These are phyloP conservation scores for Pristionchus mayeri DNA, from an alignment of 2,888 invertebrate species.

Conservation along the genomic window DNA sequence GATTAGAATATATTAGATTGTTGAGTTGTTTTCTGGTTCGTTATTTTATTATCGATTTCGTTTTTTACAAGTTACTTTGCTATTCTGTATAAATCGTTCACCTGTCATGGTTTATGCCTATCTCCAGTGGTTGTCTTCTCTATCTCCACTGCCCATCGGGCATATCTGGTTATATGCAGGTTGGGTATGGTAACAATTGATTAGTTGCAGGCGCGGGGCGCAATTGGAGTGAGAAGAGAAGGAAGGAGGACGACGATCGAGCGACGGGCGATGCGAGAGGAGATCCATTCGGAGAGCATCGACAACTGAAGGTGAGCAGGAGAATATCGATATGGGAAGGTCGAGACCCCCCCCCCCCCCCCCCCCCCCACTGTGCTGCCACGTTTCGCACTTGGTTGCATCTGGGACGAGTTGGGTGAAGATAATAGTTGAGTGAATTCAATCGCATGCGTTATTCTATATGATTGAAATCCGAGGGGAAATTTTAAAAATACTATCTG, in stretches of 20 bases:
- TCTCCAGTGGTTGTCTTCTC: not conserved
- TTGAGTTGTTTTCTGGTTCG: slow-evolving; percentile 10
- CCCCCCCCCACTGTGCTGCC: not conserved
- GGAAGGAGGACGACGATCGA: not conserved
- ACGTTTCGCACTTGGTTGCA: not conserved
- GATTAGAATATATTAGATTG: not conserved
- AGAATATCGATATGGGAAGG: not conserved
- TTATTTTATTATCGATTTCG: slow-evolving; percentile 6
- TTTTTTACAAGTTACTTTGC: not conserved
- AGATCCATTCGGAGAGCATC: not conserved
- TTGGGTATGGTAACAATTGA: not conserved
- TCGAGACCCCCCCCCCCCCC: not conserved
- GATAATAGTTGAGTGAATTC: no score
- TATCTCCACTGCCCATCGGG: slow-evolving; percentile 11
- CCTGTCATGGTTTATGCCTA: not conserved
- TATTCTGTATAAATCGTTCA: slow-evolving; percentile 35
- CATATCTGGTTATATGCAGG: not conserved
- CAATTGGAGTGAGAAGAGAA: not conserved
- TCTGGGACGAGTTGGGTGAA: no score
- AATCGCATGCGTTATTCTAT: no score
- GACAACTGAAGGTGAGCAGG: not conserved
- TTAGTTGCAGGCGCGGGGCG: slow-evolving; percentile 17
- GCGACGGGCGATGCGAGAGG: slow-evolving; percentile 21
- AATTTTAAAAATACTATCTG: no score
- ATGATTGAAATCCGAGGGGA: no score